Evolutionary conservation across 2,113 vertebrate species (phyloP).

Genomic region (Bothrops jararaca): DNA sequence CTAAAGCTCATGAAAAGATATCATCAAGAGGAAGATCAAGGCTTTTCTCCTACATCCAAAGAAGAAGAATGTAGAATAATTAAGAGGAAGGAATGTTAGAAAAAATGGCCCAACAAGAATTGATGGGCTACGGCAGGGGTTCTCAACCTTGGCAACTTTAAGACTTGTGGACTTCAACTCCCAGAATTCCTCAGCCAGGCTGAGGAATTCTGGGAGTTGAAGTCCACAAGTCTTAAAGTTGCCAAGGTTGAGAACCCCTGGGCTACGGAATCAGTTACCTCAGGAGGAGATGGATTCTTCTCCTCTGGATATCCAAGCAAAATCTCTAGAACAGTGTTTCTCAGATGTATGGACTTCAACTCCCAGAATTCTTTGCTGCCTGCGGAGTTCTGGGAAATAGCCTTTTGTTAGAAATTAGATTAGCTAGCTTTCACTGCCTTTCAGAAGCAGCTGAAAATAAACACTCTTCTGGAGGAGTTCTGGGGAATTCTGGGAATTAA

Average conservation of each 20-base stretch:
- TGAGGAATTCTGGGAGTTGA: too few relatives aligned
- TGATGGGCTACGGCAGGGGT: background rate
- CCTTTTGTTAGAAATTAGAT: background rate
- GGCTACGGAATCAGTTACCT: background rate
- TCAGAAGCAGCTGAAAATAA: background rate
- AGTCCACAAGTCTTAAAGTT: too few relatives aligned
- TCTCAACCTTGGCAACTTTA: too few relatives aligned
- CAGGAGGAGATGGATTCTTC: background rate
- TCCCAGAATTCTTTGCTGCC: background rate
- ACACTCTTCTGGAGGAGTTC: background rate
- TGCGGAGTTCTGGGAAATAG: background rate
- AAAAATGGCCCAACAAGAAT: background rate
- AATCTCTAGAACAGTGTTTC: background rate
- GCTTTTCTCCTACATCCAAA: background rate
- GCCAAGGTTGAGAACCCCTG: too few relatives aligned
- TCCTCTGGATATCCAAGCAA: background rate
- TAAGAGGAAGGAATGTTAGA: background rate
- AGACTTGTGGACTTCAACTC: too few relatives aligned
- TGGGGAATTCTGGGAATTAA: background rate
- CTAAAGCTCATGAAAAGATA: background rate
- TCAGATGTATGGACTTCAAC: background rate
- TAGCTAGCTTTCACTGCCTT: background rate
- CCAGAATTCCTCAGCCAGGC: too few relatives aligned
- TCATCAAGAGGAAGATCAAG: background rate
- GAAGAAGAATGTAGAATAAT: background rate